Evolutionary conservation across 2,797 vertebrate genomes (phyloP).

Genomic region (Tokudaia muenninki): DNA sequence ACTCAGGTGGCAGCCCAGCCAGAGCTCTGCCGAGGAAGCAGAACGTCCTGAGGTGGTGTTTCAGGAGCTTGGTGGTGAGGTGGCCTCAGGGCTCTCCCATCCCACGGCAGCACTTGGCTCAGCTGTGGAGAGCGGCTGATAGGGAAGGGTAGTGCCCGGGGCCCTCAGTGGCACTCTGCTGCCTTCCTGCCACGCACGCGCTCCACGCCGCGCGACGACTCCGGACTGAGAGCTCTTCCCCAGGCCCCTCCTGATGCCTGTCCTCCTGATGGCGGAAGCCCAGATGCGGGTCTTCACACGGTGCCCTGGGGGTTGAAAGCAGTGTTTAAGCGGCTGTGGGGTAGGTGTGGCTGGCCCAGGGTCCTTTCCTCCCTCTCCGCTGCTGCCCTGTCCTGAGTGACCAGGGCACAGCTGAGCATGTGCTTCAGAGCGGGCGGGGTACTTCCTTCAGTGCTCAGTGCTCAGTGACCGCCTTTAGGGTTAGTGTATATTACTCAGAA

Average conservation of each 20-base stretch:
- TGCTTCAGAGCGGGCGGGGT: constrained; percentile 64
- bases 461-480: constrained; percentile 36
- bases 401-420: background rate
- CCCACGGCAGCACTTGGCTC: constrained; percentile 49
- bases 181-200: constrained; percentile 73
- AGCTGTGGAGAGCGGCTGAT: constrained; percentile 62
- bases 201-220: constrained; percentile 76
- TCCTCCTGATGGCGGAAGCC: constrained; percentile 81
- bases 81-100: constrained; percentile 66
- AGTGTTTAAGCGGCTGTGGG: constrained; percentile 71
- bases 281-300: constrained; percentile 78
- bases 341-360: constrained; percentile 42
- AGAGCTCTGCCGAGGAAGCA: background rate
- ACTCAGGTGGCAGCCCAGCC: background rate
- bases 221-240: constrained; percentile 83
- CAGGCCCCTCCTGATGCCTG: constrained; percentile 80
- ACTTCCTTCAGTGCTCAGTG: constrained; percentile 18
- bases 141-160: constrained; percentile 23
- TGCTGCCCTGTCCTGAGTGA: constrained; percentile 54
- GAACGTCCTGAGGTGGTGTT: background rate
- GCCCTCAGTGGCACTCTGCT: constrained; percentile 4
- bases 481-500: constrained; percentile 53
- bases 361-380: constrained; percentile 63
- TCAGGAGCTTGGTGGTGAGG: constrained; percentile 64
- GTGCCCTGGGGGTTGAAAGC: constrained; percentile 82